Conservation (phyloP, 2,888 invertebrate species). For the Lasioglossum vierecki region DNA sequence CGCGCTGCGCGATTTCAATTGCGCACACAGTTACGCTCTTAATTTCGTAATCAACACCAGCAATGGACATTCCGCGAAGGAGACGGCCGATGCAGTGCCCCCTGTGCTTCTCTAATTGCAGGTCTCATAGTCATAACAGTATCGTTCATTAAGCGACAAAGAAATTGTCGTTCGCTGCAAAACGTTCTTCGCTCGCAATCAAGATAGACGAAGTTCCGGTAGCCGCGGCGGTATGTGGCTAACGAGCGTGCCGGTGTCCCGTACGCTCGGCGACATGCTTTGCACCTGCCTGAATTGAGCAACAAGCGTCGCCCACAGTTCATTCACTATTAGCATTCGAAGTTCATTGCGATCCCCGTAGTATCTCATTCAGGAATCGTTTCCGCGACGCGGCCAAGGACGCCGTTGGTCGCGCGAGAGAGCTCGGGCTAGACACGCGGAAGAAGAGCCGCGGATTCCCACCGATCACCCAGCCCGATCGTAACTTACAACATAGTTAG, state of each 20-base stretch:
- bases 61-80: not conserved
- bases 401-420: not conserved
- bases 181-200: conserved; percentile 6
- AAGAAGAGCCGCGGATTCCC: conserved; percentile 36
- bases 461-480: not conserved
- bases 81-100: not conserved
- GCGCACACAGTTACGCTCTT: not conserved
- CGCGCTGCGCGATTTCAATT: not conserved
- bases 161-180: conserved; percentile 11
- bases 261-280: conserved; percentile 27
- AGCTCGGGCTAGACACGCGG: conserved; percentile 22
- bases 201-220: conserved; percentile 45
- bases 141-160: conserved; percentile 15
- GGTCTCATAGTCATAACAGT: conserved; percentile 15
- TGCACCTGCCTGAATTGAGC: conserved; percentile 55
- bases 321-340: conserved; percentile 51
- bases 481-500: conserved; percentile 25
- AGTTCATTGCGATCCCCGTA: conserved; percentile 45
- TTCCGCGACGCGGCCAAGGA: conserved; percentile 42
- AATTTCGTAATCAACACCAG: conserved; percentile 10
- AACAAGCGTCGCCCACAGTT: conserved; percentile 59
- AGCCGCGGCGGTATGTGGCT: conserved; percentile 2
- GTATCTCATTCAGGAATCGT: conserved; percentile 37
- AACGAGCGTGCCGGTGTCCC: conserved; percentile 38
- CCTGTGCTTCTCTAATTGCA: not conserved